Evolutionary conservation across 2,113 vertebrate species (phyloP).

Genomic region (Myxocyprinus asiaticus): DNA sequence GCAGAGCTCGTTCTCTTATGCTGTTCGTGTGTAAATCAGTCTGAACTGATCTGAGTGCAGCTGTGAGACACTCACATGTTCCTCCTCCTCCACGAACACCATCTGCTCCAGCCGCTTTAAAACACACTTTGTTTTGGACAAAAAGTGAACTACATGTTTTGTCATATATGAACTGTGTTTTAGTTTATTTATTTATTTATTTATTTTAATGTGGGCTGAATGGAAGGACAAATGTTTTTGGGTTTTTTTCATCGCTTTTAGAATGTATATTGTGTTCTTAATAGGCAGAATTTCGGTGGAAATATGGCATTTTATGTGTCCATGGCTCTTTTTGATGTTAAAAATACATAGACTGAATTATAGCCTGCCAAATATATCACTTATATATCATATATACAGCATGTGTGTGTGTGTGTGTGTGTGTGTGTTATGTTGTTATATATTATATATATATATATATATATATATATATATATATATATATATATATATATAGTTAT

Average conservation of each 20-base stretch:
- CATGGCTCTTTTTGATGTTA: background rate
- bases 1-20: background rate
- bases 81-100: slow-evolving; percentile 23
- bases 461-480: no score
- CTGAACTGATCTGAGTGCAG: slow-evolving; percentile 37
- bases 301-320: no score
- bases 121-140: background rate
- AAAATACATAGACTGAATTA: no score
- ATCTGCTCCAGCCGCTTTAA: slow-evolving; percentile 15
- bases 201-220: background rate
- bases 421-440: no score
- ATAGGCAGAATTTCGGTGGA: no score
- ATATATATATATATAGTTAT: no score
- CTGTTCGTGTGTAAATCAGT: background rate
- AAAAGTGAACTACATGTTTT: background rate
- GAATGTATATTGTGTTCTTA: no score
- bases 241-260: background rate
- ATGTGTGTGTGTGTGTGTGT: no score
- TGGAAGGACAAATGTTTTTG: background rate
- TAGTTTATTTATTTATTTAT: no score
- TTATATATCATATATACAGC: no score
- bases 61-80: background rate
- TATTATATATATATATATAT: no score
- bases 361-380: no score
- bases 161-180: background rate